Percentiles rank a stretch among this genome's conserved stretches.
Evolutionary conservation across 2,113 vertebrate species (phyloP).

Genomic region (Pluvianellus socialis): DNA sequence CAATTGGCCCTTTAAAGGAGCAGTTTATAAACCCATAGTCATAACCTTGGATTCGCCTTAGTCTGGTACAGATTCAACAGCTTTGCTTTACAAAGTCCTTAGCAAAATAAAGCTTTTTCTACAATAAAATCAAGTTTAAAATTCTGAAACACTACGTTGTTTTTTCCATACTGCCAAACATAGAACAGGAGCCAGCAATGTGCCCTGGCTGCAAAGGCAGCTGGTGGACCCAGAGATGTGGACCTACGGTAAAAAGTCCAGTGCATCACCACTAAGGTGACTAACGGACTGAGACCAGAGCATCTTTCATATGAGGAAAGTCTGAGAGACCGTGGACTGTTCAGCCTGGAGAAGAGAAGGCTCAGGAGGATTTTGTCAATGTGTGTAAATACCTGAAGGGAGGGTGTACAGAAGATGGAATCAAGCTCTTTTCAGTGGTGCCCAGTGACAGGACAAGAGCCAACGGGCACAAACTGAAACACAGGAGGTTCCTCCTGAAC

Average conservation of each 20-base stretch:
- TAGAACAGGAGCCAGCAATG: not conserved
- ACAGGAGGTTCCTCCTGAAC: not conserved
- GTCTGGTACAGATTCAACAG: not conserved
- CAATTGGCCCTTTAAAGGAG: not conserved
- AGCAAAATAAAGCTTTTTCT: not conserved
- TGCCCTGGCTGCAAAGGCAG: rapidly evolving
- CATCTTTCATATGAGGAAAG: not conserved
- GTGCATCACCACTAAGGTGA: too few species aligned
- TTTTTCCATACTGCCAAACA: not conserved
- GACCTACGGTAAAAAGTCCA: not conserved
- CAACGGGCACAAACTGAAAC: not conserved
- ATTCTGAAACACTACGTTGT: not conserved
- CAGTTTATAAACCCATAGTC: not conserved
- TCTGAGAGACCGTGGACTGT: not conserved
- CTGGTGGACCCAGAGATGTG: not conserved
- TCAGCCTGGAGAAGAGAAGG: not conserved
- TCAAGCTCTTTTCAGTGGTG: not conserved
- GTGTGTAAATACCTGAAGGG: not conserved
- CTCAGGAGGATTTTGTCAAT: not conserved
- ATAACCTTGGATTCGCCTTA: not conserved
- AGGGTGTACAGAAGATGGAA: not conserved
- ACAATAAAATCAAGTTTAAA: not conserved
- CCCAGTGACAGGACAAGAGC: not conserved
- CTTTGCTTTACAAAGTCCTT: not conserved
- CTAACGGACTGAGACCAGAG: not conserved